phyloP scores from a whole-genome alignment of 2,888 invertebrate genomes.

The Phortica okadai region DNA sequence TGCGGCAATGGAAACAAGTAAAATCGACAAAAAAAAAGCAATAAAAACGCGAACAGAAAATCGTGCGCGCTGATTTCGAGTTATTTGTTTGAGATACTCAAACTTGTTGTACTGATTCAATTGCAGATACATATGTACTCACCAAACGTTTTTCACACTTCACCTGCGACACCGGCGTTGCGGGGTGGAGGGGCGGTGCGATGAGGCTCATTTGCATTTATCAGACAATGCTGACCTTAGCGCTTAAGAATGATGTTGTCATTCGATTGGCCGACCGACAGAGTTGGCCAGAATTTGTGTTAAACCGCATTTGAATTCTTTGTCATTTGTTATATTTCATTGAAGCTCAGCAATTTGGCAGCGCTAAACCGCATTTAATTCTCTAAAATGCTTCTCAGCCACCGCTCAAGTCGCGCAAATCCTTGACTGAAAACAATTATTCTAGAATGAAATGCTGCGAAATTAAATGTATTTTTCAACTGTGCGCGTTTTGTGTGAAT shows the following conservation, averaged over 20 bases:
- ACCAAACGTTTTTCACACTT: constrained; percentile 62
- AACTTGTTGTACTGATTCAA: constrained; percentile 35
- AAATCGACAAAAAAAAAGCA: constrained; percentile 21
- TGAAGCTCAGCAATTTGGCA: neutral
- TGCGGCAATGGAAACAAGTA: neutral
- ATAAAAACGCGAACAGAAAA: constrained; percentile 6
- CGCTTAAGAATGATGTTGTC: constrained; percentile 1
- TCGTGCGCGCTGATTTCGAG: constrained; percentile 16
- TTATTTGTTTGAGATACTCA: neutral
- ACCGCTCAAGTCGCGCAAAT: neutral
- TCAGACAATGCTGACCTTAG: neutral
- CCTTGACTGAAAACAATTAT: neutral
- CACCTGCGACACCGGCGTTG: constrained; percentile 16
- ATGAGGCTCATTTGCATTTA: constrained; percentile 14
- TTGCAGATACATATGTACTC: constrained; percentile 47
- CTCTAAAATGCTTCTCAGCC: neutral
- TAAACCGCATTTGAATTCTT: constrained; percentile 3
- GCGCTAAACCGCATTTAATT: neutral
- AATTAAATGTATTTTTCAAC: no score
- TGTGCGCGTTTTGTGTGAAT: no score
- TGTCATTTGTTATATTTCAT: constrained; percentile 9
- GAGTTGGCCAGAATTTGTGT: neutral
- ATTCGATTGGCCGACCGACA: neutral
- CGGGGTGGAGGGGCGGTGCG: neutral
- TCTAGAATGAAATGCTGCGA: no score